A percentile compares a stretch with the other conserved stretches of the same genome.
Evolutionary conservation across 2,888 invertebrate species (phyloP).

Genomic region (Heliconius hortense): DNA sequence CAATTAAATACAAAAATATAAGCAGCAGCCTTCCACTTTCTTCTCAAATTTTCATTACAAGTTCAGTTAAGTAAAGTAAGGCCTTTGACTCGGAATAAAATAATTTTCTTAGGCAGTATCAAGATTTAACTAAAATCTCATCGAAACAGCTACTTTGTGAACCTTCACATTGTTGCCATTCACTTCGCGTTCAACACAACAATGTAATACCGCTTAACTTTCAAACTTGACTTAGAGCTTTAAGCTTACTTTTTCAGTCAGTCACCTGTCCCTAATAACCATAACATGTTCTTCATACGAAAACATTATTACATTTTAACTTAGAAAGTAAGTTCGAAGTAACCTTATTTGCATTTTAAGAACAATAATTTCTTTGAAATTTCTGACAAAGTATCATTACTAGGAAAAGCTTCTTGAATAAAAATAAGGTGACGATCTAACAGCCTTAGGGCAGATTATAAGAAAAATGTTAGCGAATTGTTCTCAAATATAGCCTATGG

Average conservation of each 20-base stretch:
- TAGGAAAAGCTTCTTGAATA: conserved; percentile 23
- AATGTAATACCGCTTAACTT: conserved; percentile 8
- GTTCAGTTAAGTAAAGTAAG: no score
- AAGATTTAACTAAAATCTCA: no score
- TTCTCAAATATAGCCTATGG: background rate
- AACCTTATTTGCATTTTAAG: conserved; percentile 17
- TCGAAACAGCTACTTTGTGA: no score
- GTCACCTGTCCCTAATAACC: background rate
- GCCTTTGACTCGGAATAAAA: no score
- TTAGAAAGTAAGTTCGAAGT: conserved; percentile 9
- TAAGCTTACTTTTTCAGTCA: background rate
- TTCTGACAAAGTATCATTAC: conserved; percentile 24
- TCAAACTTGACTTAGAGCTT: conserved; percentile 4
- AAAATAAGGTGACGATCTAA: conserved; percentile 15
- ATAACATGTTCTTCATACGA: background rate
- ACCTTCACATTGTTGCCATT: background rate
- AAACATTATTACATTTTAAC: conserved; percentile 3
- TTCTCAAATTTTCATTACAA: no score
- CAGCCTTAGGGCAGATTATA: conserved; percentile 3
- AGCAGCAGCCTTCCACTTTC: no score
- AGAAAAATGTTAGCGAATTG: background rate
- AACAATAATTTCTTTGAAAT: conserved; percentile 12
- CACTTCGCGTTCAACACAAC: background rate
- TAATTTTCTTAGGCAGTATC: no score
- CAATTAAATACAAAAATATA: no score